Conservation (phyloP, 2,888 invertebrate species). For the Melinopterus prodromus region DNA sequence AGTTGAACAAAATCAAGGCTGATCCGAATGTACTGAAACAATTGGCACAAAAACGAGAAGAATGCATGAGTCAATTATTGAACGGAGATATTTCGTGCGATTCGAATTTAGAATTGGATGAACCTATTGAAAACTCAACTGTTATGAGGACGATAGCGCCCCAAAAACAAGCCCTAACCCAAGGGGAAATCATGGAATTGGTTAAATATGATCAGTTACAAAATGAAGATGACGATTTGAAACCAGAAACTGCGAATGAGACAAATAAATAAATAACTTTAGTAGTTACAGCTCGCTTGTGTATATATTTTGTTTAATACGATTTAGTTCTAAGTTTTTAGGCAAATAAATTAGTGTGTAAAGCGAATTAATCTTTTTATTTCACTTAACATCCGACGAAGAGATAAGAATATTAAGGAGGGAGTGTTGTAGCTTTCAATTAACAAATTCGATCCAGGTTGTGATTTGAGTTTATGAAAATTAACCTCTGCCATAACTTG, state of each 20-base stretch:
- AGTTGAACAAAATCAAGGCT: constrained; percentile 62
- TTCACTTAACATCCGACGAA: not conserved
- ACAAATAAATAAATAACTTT: constrained; percentile 19
- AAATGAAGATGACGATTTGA: constrained; percentile 45
- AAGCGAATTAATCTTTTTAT: not conserved
- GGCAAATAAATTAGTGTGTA: not conserved
- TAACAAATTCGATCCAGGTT: too few species aligned
- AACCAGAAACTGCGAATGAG: constrained; percentile 17
- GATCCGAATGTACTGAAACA: constrained; percentile 62
- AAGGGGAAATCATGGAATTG: constrained; percentile 64
- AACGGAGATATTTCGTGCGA: constrained; percentile 47
- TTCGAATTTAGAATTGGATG: constrained; percentile 57
- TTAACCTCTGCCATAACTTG: too few species aligned
- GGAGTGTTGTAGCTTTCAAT: too few species aligned
- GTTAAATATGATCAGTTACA: constrained; percentile 64
- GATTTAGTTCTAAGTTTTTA: not conserved
- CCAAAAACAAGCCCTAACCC: constrained; percentile 61
- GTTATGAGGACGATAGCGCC: constrained; percentile 63
- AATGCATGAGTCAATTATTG: constrained; percentile 63
- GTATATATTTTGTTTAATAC: not conserved
- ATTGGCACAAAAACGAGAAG: constrained; percentile 62
- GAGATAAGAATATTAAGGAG: too few species aligned
- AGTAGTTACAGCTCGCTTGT: not conserved
- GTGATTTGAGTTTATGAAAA: too few species aligned
- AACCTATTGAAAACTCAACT: constrained; percentile 57